Percentiles rank a stretch among this genome's conserved stretches.
Conservation (phyloP, 23 tunicate genomes). For the Aplidium turbinatum region DNA sequence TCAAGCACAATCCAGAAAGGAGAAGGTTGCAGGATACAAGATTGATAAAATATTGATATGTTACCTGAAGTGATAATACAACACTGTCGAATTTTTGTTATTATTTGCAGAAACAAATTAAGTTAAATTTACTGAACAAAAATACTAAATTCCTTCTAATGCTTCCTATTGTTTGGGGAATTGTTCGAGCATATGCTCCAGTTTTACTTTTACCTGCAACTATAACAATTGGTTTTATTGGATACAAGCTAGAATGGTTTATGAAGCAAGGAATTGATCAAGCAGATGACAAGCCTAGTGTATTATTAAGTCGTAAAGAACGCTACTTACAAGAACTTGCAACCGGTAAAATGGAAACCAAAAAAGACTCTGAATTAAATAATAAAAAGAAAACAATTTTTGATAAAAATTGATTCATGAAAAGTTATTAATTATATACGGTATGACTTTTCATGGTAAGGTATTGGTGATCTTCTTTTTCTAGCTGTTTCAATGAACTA, state of each 20-base stretch:
- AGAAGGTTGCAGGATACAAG: too few relatives aligned
- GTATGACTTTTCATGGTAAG: too few relatives aligned
- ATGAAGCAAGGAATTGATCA: slow-evolving; percentile 64
- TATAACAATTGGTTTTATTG: slow-evolving; percentile 64
- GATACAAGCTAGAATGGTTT: slow-evolving; percentile 88
- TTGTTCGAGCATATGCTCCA: slow-evolving; percentile 78
- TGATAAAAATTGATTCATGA: slow-evolving; percentile 34
- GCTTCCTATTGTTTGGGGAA: slow-evolving; percentile 34
- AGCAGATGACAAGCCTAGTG: slow-evolving; percentile 69
- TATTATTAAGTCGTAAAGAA: slow-evolving; percentile 51
- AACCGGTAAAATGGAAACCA: not conserved
- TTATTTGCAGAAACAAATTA: too few relatives aligned
- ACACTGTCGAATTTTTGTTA: too few relatives aligned
- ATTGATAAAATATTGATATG: too few relatives aligned
- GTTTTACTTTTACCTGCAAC: slow-evolving; percentile 68
- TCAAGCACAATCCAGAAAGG: too few relatives aligned
- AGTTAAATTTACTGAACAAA: not conserved
- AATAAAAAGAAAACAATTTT: slow-evolving; percentile 35
- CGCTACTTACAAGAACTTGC: slow-evolving; percentile 45
- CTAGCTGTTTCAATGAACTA: too few relatives aligned
- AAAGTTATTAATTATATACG: too few relatives aligned
- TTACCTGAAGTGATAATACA: too few relatives aligned
- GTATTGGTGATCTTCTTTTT: too few relatives aligned
- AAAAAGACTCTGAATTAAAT: not conserved
- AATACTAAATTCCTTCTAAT: not conserved